A percentile compares a stretch with the other conserved stretches of the same genome.
These are phyloP conservation scores for Chaetodon auriga DNA, from an alignment of 2,113 vertebrate genomes.

Conservation along the genomic window DNA sequence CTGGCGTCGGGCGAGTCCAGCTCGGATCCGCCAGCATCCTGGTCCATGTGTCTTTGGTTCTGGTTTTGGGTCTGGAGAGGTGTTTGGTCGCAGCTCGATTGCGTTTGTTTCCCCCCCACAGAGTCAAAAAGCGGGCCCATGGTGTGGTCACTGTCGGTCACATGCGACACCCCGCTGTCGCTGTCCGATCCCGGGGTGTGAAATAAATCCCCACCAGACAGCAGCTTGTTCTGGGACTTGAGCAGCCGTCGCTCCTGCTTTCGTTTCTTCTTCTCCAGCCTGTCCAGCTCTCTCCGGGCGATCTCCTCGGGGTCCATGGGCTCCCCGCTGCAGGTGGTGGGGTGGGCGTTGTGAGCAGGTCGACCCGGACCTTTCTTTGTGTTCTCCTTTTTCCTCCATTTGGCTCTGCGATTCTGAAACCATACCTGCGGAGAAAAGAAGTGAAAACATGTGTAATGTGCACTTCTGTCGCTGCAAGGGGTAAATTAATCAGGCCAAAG, in stretches of 20 bases:
- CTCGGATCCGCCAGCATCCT: slow-evolving; percentile 84
- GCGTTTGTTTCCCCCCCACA: slow-evolving; percentile 74
- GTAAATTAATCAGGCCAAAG: slow-evolving; percentile 19
- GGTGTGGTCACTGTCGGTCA: slow-evolving; percentile 84
- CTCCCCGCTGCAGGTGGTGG: slow-evolving; percentile 97
- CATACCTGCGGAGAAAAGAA: slow-evolving; percentile 90
- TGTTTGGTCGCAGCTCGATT: slow-evolving; percentile 85
- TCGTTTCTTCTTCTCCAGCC: slow-evolving; percentile 96
- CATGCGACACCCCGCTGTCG: slow-evolving; percentile 92
- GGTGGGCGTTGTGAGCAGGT: slow-evolving; percentile 98
- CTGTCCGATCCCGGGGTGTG: slow-evolving; percentile 98
- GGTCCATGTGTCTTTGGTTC: slow-evolving; percentile 90
- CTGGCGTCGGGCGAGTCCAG: slow-evolving; percentile 83
- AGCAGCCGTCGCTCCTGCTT: slow-evolving; percentile 96
- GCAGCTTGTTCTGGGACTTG: slow-evolving; percentile 91
- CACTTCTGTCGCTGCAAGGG: slow-evolving; percentile 15
- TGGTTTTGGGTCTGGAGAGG: slow-evolving; percentile 74
- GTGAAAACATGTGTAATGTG: slow-evolving; percentile 32
- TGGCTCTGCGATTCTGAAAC: slow-evolving; percentile 99
- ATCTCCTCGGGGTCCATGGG: slow-evolving; percentile 99
- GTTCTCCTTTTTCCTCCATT: slow-evolving; percentile 99
- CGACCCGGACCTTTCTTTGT: slow-evolving; percentile 98
- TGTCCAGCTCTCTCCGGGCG: slow-evolving; percentile 93
- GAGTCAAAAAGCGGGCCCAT: slow-evolving; percentile 69
- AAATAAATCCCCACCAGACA: slow-evolving; percentile 87